Conservation (phyloP, 2,888 invertebrate species). For the Sphaerophoria taeniata region DNA sequence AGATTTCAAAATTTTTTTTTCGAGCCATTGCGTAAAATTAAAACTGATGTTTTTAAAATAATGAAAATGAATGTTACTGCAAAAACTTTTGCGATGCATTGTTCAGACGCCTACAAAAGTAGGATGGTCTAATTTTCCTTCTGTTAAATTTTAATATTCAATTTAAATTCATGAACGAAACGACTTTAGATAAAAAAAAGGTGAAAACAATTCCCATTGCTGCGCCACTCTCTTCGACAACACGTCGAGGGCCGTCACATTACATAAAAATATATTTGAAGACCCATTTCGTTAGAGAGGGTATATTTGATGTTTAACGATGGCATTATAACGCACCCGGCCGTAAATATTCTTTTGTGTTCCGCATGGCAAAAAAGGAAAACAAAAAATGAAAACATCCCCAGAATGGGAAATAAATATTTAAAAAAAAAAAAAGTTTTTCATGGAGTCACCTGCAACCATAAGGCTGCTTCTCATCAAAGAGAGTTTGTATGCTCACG, state of each 20-base stretch:
- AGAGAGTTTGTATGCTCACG: constrained; percentile 36
- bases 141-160: constrained; percentile 57
- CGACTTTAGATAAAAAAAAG: constrained; percentile 55
- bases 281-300: constrained; percentile 43
- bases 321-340: constrained; percentile 62
- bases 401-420: constrained; percentile 47
- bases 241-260: constrained; percentile 38
- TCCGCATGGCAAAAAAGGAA: constrained; percentile 21
- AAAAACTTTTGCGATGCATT: neutral
- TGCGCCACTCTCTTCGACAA: constrained; percentile 6
- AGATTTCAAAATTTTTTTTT: too few species aligned
- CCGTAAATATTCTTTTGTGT: constrained; percentile 60
- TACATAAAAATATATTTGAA: constrained; percentile 57
- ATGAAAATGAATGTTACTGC: too few species aligned
- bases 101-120: neutral
- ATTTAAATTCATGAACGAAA: constrained; percentile 64
- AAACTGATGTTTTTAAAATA: too few species aligned
- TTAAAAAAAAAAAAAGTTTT: constrained; percentile 38
- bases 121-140: constrained; percentile 48
- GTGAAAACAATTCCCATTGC: constrained; percentile 45
- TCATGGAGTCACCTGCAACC: constrained; percentile 39
- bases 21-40: too few species aligned
- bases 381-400: too few species aligned
- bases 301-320: constrained; percentile 65
- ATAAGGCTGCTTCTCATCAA: constrained; percentile 32